Evolutionary conservation across 2,888 invertebrate species (phyloP).

Genomic region (Caenorhabditis sulstoni): DNA sequence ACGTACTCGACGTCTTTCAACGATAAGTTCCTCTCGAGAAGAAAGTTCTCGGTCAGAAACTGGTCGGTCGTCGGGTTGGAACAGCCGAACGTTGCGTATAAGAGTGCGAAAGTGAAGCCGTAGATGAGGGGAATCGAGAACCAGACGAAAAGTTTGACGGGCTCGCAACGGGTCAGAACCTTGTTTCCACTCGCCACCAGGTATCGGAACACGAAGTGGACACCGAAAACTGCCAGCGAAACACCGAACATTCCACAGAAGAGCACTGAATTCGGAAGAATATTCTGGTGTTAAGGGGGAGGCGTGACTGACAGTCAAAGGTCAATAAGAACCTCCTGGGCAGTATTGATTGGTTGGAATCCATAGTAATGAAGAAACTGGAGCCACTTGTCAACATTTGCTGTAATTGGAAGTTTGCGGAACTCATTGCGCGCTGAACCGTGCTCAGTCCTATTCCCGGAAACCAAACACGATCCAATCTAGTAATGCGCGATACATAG

Average conservation of each 20-base stretch:
- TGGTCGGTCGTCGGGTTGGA: no score
- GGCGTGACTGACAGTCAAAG: no score
- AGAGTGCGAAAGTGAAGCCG: neutral
- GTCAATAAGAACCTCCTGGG: no score
- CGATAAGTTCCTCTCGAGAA: neutral
- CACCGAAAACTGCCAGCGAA: constrained; percentile 9
- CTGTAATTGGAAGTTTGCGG: neutral
- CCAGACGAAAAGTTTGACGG: neutral
- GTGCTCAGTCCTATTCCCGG: no score
- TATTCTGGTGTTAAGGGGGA: no score
- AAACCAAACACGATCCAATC: no score
- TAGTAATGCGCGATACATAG: no score
- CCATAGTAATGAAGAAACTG: neutral
- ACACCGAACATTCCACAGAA: constrained; percentile 13
- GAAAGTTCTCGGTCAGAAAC: neutral
- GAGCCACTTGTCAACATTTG: constrained; percentile 16
- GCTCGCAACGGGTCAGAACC: neutral
- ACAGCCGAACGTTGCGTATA: no score
- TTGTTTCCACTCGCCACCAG: constrained; percentile 10
- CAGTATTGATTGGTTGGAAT: neutral
- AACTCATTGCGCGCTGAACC: no score
- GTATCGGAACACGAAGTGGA: constrained; percentile 25
- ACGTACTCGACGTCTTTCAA: neutral
- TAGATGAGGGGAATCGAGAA: neutral
- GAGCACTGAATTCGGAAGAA: constrained; percentile 3